Conservation (phyloP, 2,113 vertebrate genomes). For the Nyctereutes procyonoides region DNA sequence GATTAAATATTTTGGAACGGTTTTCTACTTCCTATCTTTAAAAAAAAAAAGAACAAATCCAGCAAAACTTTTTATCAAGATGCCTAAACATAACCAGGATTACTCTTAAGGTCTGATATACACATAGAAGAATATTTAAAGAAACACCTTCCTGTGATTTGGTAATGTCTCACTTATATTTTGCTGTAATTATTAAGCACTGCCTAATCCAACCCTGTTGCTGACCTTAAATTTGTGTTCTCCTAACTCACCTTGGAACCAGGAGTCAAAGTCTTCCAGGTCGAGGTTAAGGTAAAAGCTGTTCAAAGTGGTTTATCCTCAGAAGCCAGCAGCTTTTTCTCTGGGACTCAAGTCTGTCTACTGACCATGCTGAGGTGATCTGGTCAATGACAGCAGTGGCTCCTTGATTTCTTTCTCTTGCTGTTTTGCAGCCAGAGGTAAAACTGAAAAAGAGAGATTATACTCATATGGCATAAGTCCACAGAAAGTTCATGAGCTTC, state of each 20-base stretch:
- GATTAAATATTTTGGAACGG: not conserved
- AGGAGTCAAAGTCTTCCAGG: constrained; percentile 1
- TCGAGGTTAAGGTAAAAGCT: not conserved
- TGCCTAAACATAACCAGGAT: constrained; percentile 33
- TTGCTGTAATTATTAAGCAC: not conserved
- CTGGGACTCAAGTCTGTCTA: not conserved
- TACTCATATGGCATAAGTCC: not conserved
- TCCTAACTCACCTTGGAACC: constrained; percentile 58
- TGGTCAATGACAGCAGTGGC: not conserved
- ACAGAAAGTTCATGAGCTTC: not conserved
- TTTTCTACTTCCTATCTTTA: constrained; percentile 32
- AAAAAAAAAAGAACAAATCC: not conserved
- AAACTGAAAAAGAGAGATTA: constrained; percentile 61
- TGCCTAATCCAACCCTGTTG: not conserved
- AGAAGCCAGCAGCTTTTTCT: not conserved
- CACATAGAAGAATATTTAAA: not conserved
- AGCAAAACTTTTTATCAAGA: not conserved
- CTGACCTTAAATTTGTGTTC: not conserved
- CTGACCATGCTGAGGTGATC: not conserved
- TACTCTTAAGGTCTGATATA: not conserved
- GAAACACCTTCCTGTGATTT: not conserved
- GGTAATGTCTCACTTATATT: not conserved
- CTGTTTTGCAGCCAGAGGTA: not conserved
- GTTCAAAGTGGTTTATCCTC: not conserved
- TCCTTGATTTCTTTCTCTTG: constrained; percentile 49